Conservation (phyloP, 2,888 invertebrate species). For the Orchesella flavescens region DNA sequence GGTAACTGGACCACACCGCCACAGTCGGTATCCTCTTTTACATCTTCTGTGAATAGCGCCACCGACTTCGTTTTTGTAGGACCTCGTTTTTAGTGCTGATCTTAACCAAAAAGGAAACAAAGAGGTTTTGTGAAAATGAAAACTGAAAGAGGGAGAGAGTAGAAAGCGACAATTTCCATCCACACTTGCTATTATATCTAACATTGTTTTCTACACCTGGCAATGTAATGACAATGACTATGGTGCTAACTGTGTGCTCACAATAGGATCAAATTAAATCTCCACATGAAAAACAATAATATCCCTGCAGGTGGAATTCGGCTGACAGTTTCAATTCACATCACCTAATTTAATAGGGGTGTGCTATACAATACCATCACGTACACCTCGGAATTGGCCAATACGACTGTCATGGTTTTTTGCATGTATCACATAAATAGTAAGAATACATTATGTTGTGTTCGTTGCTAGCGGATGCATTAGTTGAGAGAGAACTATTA, state of each 20-base stretch:
- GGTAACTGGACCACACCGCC: conserved; percentile 37
- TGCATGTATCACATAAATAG: neutral
- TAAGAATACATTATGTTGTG: neutral
- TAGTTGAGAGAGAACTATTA: too few relatives aligned
- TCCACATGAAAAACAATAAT: conserved; percentile 55
- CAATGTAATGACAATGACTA: neutral
- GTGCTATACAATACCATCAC: conserved; percentile 51
- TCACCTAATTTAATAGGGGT: conserved; percentile 46
- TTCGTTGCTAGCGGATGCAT: too few relatives aligned
- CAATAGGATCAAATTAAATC: conserved; percentile 63
- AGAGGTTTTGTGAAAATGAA: neutral
- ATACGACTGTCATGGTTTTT: conserved; percentile 13
- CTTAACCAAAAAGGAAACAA: neutral
- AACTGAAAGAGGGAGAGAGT: neutral
- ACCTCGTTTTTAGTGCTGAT: neutral
- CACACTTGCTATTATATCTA: conserved; percentile 27
- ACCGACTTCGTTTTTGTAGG: neutral
- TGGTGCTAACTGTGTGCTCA: conserved; percentile 31
- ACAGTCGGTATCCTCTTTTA: conserved; percentile 4
- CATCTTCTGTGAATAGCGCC: neutral
- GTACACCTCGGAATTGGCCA: conserved; percentile 57
- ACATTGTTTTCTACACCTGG: conserved; percentile 11
- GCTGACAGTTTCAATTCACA: conserved; percentile 64
- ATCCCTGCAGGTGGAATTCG: conserved; percentile 60
- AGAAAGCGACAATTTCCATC: conserved; percentile 28